Evolutionary conservation across 64 coral and sea anemone genomes (phyloP).

Genomic region (Hydrozoanthus tunicans): DNA sequence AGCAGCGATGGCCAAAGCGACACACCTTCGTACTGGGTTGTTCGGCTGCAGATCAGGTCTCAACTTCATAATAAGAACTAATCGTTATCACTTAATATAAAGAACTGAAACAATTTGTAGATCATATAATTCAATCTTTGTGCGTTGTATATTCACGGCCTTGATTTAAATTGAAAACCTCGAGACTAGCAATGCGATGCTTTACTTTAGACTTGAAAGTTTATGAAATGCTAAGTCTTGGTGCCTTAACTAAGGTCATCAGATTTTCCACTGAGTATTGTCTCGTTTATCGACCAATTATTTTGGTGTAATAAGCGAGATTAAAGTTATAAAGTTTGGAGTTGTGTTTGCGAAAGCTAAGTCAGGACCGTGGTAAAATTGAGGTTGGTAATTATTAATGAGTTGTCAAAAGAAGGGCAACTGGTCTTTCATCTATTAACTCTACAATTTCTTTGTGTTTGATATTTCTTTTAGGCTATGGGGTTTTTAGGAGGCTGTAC

Average conservation of each 20-base stretch:
- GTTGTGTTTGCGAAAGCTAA: constrained; percentile 68
- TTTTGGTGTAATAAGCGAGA: neutral
- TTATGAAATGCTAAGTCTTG: neutral
- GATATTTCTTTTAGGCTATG: constrained; percentile 75
- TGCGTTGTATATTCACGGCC: neutral
- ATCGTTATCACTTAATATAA: neutral
- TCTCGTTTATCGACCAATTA: neutral
- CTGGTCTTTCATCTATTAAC: constrained; percentile 49
- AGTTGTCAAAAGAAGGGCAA: constrained; percentile 55
- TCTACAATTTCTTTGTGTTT: constrained; percentile 62
- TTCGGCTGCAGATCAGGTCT: constrained; percentile 42
- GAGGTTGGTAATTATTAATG: constrained; percentile 84
- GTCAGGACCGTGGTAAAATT: constrained; percentile 70
- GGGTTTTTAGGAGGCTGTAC: constrained; percentile 90
- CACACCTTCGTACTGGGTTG: neutral
- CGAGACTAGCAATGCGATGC: neutral
- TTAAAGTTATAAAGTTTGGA: neutral
- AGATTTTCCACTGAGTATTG: neutral
- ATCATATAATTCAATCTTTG: neutral
- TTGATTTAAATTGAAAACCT: neutral
- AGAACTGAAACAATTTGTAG: neutral
- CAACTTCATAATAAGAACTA: neutral
- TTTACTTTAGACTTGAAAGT: neutral
- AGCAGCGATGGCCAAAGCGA: constrained; percentile 12
- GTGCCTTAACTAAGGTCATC: neutral